Evolutionary conservation across 2,888 invertebrate species (phyloP).

Genomic region (Clanis bilineata): DNA sequence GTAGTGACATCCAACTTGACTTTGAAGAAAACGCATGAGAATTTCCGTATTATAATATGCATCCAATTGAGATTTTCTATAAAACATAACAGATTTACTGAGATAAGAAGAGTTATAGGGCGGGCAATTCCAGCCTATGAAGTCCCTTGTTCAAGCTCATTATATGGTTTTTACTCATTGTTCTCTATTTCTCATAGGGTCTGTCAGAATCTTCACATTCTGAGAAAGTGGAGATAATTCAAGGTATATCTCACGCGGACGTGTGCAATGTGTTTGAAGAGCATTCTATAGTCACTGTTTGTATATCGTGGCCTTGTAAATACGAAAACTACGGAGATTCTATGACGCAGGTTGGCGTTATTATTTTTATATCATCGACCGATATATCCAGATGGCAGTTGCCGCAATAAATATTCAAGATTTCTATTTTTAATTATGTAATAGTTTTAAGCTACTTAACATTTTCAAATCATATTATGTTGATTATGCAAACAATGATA

Average conservation of each 20-base stretch:
- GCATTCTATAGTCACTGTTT: constrained; percentile 51
- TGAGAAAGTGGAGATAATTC: constrained; percentile 61
- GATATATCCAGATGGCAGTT: not conserved
- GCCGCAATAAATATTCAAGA: not conserved
- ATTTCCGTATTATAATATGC: too few relatives aligned
- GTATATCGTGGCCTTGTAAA: constrained; percentile 62
- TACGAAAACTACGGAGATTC: constrained; percentile 46
- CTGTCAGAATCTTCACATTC: constrained; percentile 43
- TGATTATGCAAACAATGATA: not conserved
- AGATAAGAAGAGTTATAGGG: too few relatives aligned
- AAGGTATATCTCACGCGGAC: constrained; percentile 63
- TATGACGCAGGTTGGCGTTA: constrained; percentile 50
- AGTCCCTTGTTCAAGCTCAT: too few relatives aligned
- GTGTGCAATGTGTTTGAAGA: constrained; percentile 69
- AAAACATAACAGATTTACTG: too few relatives aligned
- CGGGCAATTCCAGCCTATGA: too few relatives aligned
- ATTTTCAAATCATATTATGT: too few relatives aligned
- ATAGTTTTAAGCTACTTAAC: too few relatives aligned
- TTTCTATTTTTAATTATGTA: too few relatives aligned
- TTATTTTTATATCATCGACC: not conserved
- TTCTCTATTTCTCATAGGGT: constrained; percentile 43
- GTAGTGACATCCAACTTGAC: too few relatives aligned
- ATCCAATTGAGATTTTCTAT: too few relatives aligned
- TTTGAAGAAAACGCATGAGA: too few relatives aligned
- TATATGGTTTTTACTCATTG: not conserved